Evolutionary conservation across 2,797 vertebrate genomes (phyloP).

Genomic region (Champsocephalus gunnari): DNA sequence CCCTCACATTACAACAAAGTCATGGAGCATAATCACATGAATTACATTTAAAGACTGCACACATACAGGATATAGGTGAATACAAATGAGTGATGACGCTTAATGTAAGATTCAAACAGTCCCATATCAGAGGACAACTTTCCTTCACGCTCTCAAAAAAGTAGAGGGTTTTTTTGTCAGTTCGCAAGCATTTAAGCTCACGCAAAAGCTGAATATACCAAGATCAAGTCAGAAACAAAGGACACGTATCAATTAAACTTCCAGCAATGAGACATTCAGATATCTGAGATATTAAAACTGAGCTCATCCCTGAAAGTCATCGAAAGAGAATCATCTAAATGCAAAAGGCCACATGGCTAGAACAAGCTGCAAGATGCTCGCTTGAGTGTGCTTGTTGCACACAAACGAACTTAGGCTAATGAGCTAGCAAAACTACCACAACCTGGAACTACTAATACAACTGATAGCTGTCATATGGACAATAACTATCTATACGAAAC

Average conservation of each 20-base stretch:
- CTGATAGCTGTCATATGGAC: constrained; percentile 60
- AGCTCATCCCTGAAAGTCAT: neutral
- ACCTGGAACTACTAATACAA: constrained; percentile 50
- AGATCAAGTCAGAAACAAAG: neutral
- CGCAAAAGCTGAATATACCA: neutral
- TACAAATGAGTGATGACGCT: neutral
- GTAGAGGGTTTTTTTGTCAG: neutral
- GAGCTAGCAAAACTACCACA: constrained; percentile 26
- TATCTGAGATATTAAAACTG: neutral
- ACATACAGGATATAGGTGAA: neutral
- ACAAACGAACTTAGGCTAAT: constrained; percentile 1
- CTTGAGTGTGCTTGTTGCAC: constrained; percentile 12
- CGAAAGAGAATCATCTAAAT: neutral
- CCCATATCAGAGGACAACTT: neutral
- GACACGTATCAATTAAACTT: neutral
- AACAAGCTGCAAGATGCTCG: neutral
- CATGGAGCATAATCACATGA: no score
- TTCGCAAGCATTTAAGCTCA: neutral
- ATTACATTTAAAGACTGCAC: no score
- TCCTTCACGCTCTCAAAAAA: neutral
- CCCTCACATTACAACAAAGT: no score
- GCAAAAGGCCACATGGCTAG: no score
- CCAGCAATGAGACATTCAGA: neutral
- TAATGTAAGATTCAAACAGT: neutral
- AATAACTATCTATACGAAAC: constrained; percentile 54